Base-by-base conservation (phyloP, 2,797 vertebrate genomes). In the Sebastes nivosus region DNA sequence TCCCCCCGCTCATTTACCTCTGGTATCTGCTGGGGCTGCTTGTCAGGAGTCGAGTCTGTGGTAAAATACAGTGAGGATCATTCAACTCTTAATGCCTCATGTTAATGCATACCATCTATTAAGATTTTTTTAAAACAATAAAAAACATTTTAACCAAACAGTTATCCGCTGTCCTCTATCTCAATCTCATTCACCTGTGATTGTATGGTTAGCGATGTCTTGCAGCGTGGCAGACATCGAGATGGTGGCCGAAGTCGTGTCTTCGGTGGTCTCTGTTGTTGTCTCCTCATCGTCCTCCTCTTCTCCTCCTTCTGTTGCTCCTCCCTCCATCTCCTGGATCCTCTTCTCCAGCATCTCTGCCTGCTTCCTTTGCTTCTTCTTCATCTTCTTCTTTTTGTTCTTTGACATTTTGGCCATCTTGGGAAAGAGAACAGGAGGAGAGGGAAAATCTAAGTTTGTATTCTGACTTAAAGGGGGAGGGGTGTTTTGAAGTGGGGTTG, bases 311-410 rank as follows among this genome's bases (percentile, higher is more conserved):
- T 94, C 95, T 52, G 96, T 5, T 2, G 65, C 80, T 54, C 73
- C 90, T 54, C 86, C 92, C 91, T 97, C 97, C 84, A 97, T 97
- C 84, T 99, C 98, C 88, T 97, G 97, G 89, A 98, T 97, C 86
- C 97, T 94, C 81, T 98, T 98, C 95, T 99, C 97, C 75, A 99
- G 94, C 82, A 98, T 89, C 91, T 99, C 97, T 0, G 98, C 98
- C 90, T 99, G 98, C 38, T 97, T 97, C 89, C 96, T 98, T 93
- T 99, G 98, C 91, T 99, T 99, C 94, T 99, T 99, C 95, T 99
- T 99, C 95, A 99, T 95, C 92, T 98, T 99, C 93, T 98, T 99
- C 92, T 99, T 99, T 93, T 99, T 99, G 94, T 99, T 99, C 95
- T 98, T 99, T 68, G 99, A 98, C 97, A 99, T 98, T 96, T 98